Base-by-base conservation (phyloP, 2,113 vertebrate species). In the Opisthocomus hoazin region DNA sequence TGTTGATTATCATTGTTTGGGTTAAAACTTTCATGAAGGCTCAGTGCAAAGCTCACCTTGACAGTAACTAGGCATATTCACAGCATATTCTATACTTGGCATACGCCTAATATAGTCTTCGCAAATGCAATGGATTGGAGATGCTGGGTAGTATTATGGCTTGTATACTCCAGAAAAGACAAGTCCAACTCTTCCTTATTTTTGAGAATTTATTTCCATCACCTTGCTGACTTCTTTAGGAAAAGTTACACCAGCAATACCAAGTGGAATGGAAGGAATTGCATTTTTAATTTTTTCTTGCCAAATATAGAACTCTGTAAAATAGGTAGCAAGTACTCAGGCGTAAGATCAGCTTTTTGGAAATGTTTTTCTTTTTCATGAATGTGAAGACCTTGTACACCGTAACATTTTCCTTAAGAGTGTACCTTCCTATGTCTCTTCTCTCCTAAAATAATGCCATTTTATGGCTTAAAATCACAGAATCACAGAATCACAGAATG, bases 1-100 rank as follows among this genome's bases (percentile, higher is more conserved):
- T 97, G 97, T 94, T 71, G 95, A 96, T 95, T 95, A 94, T 97
- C 93, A 80, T 92, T 97, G 96, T 97, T 97, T 96, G 93, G 95
- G 97, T 97, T 96, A 96, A 96, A 97, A 97, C 92, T 97, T 97
- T 87, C 84, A 88, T 46, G 90, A 78, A 89, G 79, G 51, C 77
- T 94, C 41, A 54, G 45, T 48, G 73, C 70, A 85, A 65, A 95
- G 45, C 92, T 93, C 96, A 95, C 92, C 96, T 96, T 96, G 85
- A 94, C 73, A 83, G 87, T 60, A 69, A 39, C 50, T 46, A 89
- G 58, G 39, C 54, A 51, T 63, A 76, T 70, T 70, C 2, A 4
- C 2, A 4, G 39, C 24, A 56, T 54, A 53, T 83, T 69, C 63
- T 77, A 7, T 12, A 27, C 60, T 81, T 74, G 26, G 23, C 32